Percentiles rank a stretch among this genome's conserved stretches.
Evolutionary conservation across 2,797 vertebrate genomes (phyloP).

Genomic region (Ciconia nigra): DNA sequence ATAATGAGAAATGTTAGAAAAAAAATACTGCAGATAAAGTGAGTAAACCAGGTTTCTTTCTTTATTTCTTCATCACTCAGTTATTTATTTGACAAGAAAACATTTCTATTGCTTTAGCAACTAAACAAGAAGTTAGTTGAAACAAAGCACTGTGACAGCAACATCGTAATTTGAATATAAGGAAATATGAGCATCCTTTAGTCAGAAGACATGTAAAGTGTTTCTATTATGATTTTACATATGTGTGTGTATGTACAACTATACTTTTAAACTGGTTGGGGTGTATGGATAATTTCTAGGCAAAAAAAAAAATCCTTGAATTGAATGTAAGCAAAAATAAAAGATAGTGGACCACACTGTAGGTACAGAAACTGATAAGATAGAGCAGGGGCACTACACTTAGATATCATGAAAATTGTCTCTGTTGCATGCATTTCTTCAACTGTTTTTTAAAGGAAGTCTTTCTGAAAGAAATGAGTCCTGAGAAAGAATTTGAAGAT

Average conservation of each 20-base stretch:
- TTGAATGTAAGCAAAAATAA: neutral
- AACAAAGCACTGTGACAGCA: neutral
- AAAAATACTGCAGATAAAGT: neutral
- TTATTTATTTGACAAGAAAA: neutral
- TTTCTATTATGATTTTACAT: neutral
- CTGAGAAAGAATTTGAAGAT: neutral
- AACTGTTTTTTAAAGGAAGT: neutral
- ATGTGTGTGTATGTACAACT: neutral
- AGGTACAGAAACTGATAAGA: neutral
- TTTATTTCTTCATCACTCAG: neutral
- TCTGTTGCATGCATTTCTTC: neutral
- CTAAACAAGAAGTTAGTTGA: neutral
- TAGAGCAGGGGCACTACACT: neutral
- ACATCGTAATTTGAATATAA: accelerated
- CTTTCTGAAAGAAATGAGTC: neutral
- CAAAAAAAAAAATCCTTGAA: neutral
- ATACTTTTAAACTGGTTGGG: neutral
- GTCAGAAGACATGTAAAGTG: neutral
- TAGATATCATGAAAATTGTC: neutral
- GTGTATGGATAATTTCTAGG: neutral
- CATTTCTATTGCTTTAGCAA: neutral
- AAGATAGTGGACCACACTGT: neutral
- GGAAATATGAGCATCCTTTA: neutral
- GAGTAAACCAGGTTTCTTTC: neutral
- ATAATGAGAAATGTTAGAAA: neutral